Evolutionary conservation across 2,113 vertebrate species (phyloP).

Genomic region (Herpailurus yagouaroundi): DNA sequence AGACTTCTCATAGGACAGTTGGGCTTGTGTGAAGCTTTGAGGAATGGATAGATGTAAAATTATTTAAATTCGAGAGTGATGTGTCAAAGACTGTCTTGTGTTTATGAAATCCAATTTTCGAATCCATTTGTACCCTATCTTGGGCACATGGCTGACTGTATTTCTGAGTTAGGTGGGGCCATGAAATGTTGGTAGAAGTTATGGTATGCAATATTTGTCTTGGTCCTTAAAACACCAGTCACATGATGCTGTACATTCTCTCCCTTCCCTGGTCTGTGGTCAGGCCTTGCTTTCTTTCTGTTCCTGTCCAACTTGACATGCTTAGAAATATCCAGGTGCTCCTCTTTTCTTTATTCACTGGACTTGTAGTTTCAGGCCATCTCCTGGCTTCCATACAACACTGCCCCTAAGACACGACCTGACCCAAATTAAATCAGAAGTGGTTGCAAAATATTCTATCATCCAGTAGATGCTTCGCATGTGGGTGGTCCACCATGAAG

Average conservation of each 20-base stretch:
- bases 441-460: neutral
- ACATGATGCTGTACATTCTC: neutral
- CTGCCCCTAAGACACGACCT: neutral
- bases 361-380: neutral
- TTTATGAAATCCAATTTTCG: neutral
- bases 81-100: neutral
- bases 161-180: neutral
- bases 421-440: neutral
- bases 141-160: neutral
- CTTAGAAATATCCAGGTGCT: neutral
- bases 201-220: no score
- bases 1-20: neutral
- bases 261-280: neutral
- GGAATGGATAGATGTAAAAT: neutral
- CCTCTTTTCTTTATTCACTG: neutral
- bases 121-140: neutral
- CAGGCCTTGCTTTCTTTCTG: neutral
- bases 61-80: conserved; percentile 6
- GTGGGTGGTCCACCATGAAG: neutral
- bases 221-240: neutral
- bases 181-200: neutral
- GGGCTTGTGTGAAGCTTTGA: neutral
- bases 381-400: neutral
- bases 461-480: neutral
- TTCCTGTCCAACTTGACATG: neutral